Evolutionary conservation across 2,888 invertebrate genomes (phyloP).

Genomic region (Saturnia japonica): DNA sequence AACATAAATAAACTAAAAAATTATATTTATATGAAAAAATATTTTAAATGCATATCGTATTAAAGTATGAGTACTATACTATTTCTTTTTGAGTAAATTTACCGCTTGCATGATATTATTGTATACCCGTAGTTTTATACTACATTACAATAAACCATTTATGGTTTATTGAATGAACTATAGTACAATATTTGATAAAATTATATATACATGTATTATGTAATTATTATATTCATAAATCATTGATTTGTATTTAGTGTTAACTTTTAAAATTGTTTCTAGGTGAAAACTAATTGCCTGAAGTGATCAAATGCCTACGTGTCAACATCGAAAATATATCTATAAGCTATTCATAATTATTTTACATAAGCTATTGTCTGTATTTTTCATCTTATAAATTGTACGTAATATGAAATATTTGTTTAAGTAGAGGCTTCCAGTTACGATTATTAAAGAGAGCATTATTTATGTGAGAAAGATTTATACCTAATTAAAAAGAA

Average conservation of each 20-base stretch:
- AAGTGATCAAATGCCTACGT: slow-evolving; percentile 42
- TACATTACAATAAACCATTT: no score
- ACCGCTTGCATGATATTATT: background rate
- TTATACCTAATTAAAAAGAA: slow-evolving; percentile 65
- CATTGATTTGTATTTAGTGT: background rate
- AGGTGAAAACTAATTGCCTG: slow-evolving; percentile 74
- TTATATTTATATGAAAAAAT: background rate
- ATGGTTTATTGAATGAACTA: background rate
- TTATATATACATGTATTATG: no score
- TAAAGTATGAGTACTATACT: background rate
- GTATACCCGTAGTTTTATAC: no score
- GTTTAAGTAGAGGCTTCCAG: slow-evolving; percentile 80
- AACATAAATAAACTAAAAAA: background rate
- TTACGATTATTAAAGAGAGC: slow-evolving; percentile 65
- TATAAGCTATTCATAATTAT: slow-evolving; percentile 37
- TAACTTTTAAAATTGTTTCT: slow-evolving; percentile 52
- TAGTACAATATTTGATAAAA: background rate
- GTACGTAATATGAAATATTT: slow-evolving; percentile 46
- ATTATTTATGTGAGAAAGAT: slow-evolving; percentile 74
- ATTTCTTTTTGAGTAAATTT: background rate
- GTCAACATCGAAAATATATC: slow-evolving; percentile 19
- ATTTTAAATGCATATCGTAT: background rate
- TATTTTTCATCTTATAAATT: slow-evolving; percentile 27
- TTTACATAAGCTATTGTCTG: slow-evolving; percentile 28
- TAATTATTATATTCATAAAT: background rate